Evolutionary conservation across 2,888 invertebrate species (phyloP), one percentile per base, ranked within the genome.

Genomic region (Drosophila eohydei): DNA sequence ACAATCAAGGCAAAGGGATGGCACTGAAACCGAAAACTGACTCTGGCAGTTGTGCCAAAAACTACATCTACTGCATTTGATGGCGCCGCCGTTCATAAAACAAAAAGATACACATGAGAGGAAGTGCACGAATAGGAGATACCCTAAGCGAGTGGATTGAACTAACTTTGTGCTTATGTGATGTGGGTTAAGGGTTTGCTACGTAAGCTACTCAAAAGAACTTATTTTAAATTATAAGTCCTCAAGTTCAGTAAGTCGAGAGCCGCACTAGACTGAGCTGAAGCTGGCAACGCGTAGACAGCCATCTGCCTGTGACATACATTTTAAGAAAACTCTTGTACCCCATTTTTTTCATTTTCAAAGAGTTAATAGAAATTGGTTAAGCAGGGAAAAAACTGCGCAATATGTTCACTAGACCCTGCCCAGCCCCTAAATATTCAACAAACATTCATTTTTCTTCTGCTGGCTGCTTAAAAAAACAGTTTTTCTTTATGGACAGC

Each of bases 11-110:
- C 46, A 34, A 36, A 48, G 2, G 32, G 36, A 40, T 46, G 59
- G 51, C 57, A 43, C 54, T 50, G 57, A 30, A 41, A 46, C 58
- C 55, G 21, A 44, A 54, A 54, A 54, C 38, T 54, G 54, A 57
- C 50, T 32, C 43, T 36, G 59, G 44, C 65, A 62, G 52, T 62
- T 62, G 26, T 34, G 21, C 52, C 28, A 34, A 50, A 50, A 70
- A 52, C 48, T 16, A 52, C 65, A 54, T 69, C 7, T 38, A 66
- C 84, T 89, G 85, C 85, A 78, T 74, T 84, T 89, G 85, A 86
- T 86, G 89, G 83, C 64, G 67, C 63, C 58, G 65, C 65, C 48
- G 67, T 59, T 61, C 80, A 71, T 78, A 75, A 79, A 79, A 75
- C 78, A 70, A 55, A 70, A 58, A 62, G 21, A 50, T 1, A 9